Conservation (phyloP, 2,113 vertebrate species). For the Thamnophis sirtalis region DNA sequence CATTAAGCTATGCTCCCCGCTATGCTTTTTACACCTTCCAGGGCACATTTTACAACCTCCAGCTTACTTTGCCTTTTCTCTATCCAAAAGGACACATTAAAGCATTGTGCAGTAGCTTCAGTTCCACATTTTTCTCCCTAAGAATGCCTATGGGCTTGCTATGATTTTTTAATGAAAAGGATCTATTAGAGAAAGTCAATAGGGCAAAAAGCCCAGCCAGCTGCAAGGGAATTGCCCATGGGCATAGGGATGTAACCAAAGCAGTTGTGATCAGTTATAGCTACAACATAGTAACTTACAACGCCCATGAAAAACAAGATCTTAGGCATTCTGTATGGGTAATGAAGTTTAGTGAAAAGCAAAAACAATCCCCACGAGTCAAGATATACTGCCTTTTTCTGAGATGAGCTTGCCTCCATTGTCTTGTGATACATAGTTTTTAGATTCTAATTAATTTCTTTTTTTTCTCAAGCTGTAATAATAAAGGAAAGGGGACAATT, state of each 20-base stretch:
- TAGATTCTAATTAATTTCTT: constrained; percentile 7
- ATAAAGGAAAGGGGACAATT: constrained; percentile 2
- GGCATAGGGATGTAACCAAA: not conserved
- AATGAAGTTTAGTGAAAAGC: not conserved
- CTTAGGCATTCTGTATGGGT: not conserved
- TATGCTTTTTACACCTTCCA: not conserved
- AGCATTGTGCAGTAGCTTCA: not conserved
- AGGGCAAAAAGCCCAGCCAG: not conserved
- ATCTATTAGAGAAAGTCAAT: not conserved
- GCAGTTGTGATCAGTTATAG: not conserved
- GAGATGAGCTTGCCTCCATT: not conserved
- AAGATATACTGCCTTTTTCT: not conserved
- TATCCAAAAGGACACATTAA: not conserved
- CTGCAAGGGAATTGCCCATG: not conserved
- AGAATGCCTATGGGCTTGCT: not conserved
- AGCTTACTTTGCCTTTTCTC: not conserved
- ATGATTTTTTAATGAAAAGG: not conserved
- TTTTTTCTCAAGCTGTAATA: not conserved
- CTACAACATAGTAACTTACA: not conserved
- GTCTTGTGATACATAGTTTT: not conserved
- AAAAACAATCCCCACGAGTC: not conserved
- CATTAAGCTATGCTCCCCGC: not conserved
- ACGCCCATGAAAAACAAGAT: not conserved
- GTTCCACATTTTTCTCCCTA: not conserved
- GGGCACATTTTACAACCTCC: not conserved